A percentile compares a stretch with the other conserved stretches of the same genome.
These are phyloP conservation scores for Caprella mutica DNA, from an alignment of 2,888 invertebrate genomes.

Conservation along the genomic window DNA sequence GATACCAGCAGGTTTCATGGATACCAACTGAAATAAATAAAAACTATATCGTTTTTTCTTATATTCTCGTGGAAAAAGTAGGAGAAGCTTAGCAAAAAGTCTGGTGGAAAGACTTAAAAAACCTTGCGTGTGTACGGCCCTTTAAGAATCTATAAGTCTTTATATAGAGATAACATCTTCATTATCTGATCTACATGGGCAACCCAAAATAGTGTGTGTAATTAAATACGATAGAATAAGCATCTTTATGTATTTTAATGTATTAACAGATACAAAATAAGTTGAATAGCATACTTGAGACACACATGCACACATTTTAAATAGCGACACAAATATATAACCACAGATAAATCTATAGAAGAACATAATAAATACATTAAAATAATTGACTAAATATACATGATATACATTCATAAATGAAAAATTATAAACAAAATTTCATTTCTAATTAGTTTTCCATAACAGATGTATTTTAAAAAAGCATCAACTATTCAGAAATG, in stretches of 20 bases:
- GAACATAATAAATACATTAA: background rate
- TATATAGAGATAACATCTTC: no score
- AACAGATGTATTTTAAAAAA: background rate
- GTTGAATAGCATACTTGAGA: background rate
- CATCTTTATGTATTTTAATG: conserved; percentile 1
- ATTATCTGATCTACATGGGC: no score
- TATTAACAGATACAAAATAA: background rate
- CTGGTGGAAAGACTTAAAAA: no score
- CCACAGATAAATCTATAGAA: background rate
- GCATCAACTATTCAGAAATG: background rate
- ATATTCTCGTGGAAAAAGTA: no score
- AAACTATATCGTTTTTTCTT: no score
- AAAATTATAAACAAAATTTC: background rate
- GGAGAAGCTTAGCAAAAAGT: no score
- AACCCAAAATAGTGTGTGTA: no score
- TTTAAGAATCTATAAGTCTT: no score
- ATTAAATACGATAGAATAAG: no score
- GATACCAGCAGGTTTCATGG: no score
- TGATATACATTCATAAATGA: conserved; percentile 1
- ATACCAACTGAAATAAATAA: no score
- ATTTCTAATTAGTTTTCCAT: background rate
- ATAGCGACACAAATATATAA: background rate
- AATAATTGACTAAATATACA: background rate
- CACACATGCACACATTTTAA: background rate
- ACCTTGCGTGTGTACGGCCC: no score